Base-by-base conservation (phyloP, 2,888 invertebrate species). In the Drosophila engyochracea region DNA sequence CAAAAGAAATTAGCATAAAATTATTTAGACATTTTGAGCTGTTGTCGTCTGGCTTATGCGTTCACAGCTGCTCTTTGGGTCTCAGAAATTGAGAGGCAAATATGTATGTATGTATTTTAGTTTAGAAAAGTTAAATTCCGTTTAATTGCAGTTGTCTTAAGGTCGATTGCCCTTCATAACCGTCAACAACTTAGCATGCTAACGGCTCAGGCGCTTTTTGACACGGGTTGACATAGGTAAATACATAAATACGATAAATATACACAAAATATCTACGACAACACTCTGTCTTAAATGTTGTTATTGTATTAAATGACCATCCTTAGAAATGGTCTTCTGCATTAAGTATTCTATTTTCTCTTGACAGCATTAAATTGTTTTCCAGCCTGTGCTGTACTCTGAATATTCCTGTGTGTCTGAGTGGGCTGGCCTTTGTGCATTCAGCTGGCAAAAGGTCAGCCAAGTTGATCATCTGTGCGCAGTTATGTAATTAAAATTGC, bases 1-100 rank as follows among this genome's bases (percentile, higher is more conserved):
- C 72, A 85, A 89, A 81, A 75, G 78, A 76, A 89, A 85, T 89
- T 90, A 88, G 82, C 91, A 89, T 89, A 83, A 88, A 85, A 91
- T 91, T 88, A 80, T 82, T 79, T 74, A 73, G 79, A 85, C 85
- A 79, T 70, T 81, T 79, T 70, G 69, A 74, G 74, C 69, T 65
- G 30, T 73, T 72, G 67, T 82, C 70, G 65, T 39, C 55, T 31
- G 44, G 53, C 14, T 39, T 39, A 30, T 63, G 52, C 37, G 41
- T 28, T 31, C 41, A 52, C 62, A 77, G 70, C 76, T 80, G 71
- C 55, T 69, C 70, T 52, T 35, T 25, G 57, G 16, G 53, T 55
- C 47, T 16, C 19, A 14, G n/a, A 30, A 41, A 63, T 62, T 60
- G 33, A 55, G 59, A 31, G 28, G 49, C n/a, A 54, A 66, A 22